These are phyloP conservation scores for Labrus mixtus DNA, from an alignment of 2,113 vertebrate species.

Conservation along the genomic window DNA sequence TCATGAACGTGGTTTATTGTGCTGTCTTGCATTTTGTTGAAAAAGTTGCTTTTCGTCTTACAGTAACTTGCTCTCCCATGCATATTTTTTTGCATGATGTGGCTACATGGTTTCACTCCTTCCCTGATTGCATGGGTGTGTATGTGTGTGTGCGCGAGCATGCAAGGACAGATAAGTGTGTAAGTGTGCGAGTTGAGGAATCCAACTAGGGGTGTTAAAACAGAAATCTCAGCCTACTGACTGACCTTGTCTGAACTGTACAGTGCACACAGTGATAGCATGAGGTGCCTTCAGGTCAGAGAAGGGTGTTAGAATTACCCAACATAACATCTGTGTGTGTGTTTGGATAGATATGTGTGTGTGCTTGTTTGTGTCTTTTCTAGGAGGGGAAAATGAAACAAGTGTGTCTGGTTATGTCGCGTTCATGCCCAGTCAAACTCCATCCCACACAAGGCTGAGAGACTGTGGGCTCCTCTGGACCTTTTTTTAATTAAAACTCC, in stretches of 20 bases:
- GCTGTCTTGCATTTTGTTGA: not conserved
- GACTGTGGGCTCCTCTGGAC: slow-evolving; percentile 69
- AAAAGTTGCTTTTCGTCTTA: slow-evolving; percentile 20
- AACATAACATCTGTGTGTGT: slow-evolving; percentile 50
- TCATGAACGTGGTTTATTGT: too few species aligned
- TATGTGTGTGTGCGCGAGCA: slow-evolving; percentile 15
- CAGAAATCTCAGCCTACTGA: slow-evolving; percentile 66
- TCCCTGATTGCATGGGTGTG: not conserved
- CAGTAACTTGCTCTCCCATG: slow-evolving; percentile 32
- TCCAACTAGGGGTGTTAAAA: slow-evolving; percentile 56
- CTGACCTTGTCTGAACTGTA: slow-evolving; percentile 71
- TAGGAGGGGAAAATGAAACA: slow-evolving; percentile 66
- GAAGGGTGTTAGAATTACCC: slow-evolving; percentile 57
- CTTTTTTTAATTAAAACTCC: slow-evolving; percentile 73
- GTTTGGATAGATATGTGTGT: slow-evolving; percentile 29
- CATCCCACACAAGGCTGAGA: slow-evolving; percentile 77
- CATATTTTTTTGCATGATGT: slow-evolving; percentile 38
- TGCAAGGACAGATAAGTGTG: slow-evolving; percentile 11
- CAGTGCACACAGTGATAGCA: slow-evolving; percentile 43
- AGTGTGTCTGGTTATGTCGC: slow-evolving; percentile 70
- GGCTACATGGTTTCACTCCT: slow-evolving; percentile 50
- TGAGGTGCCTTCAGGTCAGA: slow-evolving; percentile 57
- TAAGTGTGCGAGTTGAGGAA: slow-evolving; percentile 34
- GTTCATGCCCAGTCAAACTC: slow-evolving; percentile 69
- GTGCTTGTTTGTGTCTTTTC: slow-evolving; percentile 57